Evolutionary conservation across 2,888 invertebrate species (phyloP), one percentile per base, ranked within the genome.

Genomic region (Ramazzottius varieornatus): DNA sequence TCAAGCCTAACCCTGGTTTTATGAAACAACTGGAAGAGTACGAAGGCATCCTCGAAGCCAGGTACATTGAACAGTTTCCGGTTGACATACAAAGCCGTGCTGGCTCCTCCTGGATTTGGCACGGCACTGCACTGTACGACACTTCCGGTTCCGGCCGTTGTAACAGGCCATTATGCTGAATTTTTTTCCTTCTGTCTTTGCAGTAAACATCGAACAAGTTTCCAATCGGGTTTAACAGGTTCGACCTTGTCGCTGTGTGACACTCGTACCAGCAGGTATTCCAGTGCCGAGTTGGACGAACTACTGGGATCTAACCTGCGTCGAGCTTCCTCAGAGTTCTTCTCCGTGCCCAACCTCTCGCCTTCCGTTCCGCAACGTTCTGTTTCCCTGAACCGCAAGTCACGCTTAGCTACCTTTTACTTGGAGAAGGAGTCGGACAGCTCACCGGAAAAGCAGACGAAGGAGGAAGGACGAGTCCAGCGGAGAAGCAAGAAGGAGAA

Each of bases 1-100:
- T 96, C 70, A 91, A 92, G 75, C 98, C 98, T 13, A 98, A 98
- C 78, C 84, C 83, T 65, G 92, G 88, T 73, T 98, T 98, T 79
- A 81, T 92, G 71, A 82, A 84, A 71, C 96, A 98, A 77, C 80
- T 98, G 71, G 88, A 90, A 78, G 93, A 88, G 16, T 98, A 96
- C 77, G 86, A 91, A 78, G 94, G 90, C 67, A 93, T 93, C 73
- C 80, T 96, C 70, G 89, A 88, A 74, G 96, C 96, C 20, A 78
- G 76, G 77, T 77, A 65, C 46, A 32, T 40, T n/a, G n/a, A n/a
- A n/a, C n/a, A n/a, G n/a, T n/a, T n/a, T n/a, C n/a, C n/a, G n/a
- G n/a, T n/a, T n/a, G n/a, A n/a, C n/a, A n/a, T n/a, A n/a, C n/a
- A n/a, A n/a, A n/a, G n/a, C n/a, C n/a, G n/a, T n/a, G n/a, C n/a